phyloP scores from a whole-genome alignment of 2,113 vertebrate species.

The Hiodon tergisus region DNA sequence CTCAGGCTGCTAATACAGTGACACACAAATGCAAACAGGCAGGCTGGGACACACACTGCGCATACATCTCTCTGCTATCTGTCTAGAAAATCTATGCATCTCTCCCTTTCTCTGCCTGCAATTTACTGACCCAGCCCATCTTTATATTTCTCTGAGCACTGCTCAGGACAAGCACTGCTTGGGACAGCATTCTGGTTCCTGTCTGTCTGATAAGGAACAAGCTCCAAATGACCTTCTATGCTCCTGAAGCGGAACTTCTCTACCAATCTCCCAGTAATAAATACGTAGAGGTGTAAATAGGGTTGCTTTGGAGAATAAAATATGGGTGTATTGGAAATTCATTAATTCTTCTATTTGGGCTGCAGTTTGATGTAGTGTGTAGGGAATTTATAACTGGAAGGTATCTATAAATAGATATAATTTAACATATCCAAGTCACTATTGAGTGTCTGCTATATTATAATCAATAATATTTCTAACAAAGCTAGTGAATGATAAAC shows the following conservation, averaged over 20 bases:
- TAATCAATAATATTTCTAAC: no score
- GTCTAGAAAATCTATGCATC: constrained; percentile 50
- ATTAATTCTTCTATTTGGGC: not conserved
- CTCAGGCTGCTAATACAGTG: constrained; percentile 67
- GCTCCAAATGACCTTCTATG: constrained; percentile 47
- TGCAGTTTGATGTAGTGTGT: no score
- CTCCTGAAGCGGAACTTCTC: constrained; percentile 45
- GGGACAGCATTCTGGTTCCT: constrained; percentile 23
- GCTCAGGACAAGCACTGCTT: not conserved
- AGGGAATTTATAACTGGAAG: no score
- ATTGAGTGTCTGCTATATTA: no score
- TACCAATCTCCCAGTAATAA: constrained; percentile 25
- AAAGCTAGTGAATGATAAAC: no score
- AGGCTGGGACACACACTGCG: constrained; percentile 33
- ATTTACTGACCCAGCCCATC: constrained; percentile 32
- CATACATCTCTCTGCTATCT: constrained; percentile 50
- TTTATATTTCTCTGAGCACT: constrained; percentile 16
- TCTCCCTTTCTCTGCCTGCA: constrained; percentile 27
- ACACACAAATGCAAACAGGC: constrained; percentile 39
- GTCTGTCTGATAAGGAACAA: constrained; percentile 37
- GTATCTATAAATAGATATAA: no score
- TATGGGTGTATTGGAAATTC: constrained; percentile 57
- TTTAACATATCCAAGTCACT: no score
- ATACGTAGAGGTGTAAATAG: constrained; percentile 57
- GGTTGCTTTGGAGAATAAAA: constrained; percentile 53